These are phyloP conservation scores for Salvelinus alpinus DNA, from an alignment of 2,113 vertebrate species.

Conservation along the genomic window DNA sequence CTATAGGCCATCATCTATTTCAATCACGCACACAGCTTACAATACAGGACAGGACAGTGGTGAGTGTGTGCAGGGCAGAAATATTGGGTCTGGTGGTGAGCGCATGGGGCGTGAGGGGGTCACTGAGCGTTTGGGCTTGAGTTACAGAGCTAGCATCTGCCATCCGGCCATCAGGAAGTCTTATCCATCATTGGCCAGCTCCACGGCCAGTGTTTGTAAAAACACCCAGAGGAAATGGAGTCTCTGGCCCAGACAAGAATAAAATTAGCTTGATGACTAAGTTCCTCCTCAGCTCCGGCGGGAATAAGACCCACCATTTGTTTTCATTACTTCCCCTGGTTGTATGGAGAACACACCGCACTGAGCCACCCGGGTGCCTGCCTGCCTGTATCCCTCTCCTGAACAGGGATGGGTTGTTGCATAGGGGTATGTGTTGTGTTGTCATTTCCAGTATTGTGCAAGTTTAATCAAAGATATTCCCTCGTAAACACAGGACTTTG, in stretches of 20 bases:
- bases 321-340: conserved; percentile 78
- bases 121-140: conserved; percentile 75
- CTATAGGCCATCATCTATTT: not conserved
- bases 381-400: conserved; percentile 5
- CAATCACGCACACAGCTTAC: not conserved
- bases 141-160: conserved; percentile 87
- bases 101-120: conserved; percentile 56
- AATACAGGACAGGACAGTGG: conserved; percentile 14
- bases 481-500: conserved; percentile 62
- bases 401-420: not conserved
- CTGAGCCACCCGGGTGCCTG: not conserved
- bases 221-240: conserved; percentile 84
- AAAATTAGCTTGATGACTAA: conserved; percentile 84
- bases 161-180: conserved; percentile 75
- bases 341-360: conserved; percentile 47
- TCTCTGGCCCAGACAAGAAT: conserved; percentile 81
- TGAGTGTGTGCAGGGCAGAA: conserved; percentile 9
- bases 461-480: conserved; percentile 67
- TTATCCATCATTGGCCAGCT: conserved; percentile 70
- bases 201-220: conserved; percentile 75
- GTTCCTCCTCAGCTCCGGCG: conserved; percentile 74
- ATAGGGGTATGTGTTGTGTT: conserved; percentile 1
- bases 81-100: conserved; percentile 35
- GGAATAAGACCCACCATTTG: conserved; percentile 79
- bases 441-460: conserved; percentile 43